Percentiles rank a stretch among this genome's conserved stretches.
Evolutionary conservation across 2,797 vertebrate species (phyloP).

Genomic region (Knipowitschia caucasica): DNA sequence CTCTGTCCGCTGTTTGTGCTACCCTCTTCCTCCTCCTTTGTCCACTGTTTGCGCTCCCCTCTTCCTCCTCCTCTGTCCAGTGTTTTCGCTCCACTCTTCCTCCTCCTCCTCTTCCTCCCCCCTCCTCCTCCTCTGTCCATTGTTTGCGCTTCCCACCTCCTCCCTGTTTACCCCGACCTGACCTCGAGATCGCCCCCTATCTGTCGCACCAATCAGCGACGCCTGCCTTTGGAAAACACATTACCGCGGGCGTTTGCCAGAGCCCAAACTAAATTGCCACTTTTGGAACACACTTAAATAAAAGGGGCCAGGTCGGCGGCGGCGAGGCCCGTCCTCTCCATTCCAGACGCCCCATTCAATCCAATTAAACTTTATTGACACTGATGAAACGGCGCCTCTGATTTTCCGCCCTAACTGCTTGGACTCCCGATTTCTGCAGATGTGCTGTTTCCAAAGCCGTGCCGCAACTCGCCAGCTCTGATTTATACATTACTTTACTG

Average conservation of each 20-base stretch:
- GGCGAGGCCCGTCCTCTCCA: constrained; percentile 13
- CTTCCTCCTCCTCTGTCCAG: no score
- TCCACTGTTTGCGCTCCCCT: no score
- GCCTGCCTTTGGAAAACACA: constrained; percentile 61
- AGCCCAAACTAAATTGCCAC: constrained; percentile 62
- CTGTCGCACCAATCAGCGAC: constrained; percentile 61
- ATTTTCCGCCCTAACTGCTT: neutral
- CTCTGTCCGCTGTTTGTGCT: no score
- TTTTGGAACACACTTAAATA: constrained; percentile 55
- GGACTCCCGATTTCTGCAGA: neutral
- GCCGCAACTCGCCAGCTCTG: neutral
- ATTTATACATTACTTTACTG: neutral
- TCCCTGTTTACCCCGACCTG: constrained; percentile 30
- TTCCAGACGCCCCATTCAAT: constrained; percentile 21
- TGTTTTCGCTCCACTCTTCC: neutral
- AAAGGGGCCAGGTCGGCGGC: constrained; percentile 49
- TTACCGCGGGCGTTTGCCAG: constrained; percentile 51
- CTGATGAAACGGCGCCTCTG: constrained; percentile 11
- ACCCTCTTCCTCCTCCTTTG: no score
- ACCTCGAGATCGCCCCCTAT: constrained; percentile 46
- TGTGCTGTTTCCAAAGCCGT: neutral
- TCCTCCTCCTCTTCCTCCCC: no score
- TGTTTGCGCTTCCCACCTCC: constrained; percentile 47
- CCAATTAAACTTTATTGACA: constrained; percentile 46
- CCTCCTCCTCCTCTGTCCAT: constrained; percentile 32